Base-by-base conservation (phyloP, 2,888 invertebrate genomes). In the Ophioninae sp. region DNA sequence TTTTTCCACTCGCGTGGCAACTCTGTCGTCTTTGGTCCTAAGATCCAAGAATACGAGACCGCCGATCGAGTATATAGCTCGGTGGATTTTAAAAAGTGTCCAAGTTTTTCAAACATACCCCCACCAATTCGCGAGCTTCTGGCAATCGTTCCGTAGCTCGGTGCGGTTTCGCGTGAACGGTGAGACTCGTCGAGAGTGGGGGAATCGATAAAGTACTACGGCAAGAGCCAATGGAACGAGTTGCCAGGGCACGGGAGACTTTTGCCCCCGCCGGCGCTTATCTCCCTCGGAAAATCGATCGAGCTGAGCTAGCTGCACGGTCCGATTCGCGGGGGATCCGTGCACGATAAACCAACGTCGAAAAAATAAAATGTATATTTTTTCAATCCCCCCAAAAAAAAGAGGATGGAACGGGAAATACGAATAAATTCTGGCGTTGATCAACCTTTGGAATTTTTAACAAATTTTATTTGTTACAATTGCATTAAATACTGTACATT, bases 401-500 rank as follows among this genome's bases (percentile, higher is more conserved):
- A 10, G 6, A 3, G 50, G 17, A 17, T 5, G 13, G 17, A 3
- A 10, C 13, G 1, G 50, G 13, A 3, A 13, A 0, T 10, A 5
- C 3, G 50, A 50, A 17, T 0, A 13, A 17, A 17, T 17, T 6
- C 17, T 50, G 13, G 13, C 17, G 17, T 50, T 17, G 17, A 50
- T 13, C 6, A 0, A 67, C 79, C 61, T 44, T 59, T 57, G 21
- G 61, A 65, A 67, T 73, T 41, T 73, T 79, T 44, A 84, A 84
- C 81, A 84, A 84, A 84, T 85, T 85, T 85, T 84, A 86, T 85
- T 85, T 79, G 82, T 83, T 79, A 86, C 77, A 85, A 82, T 85
- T 83, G 81, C 84, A 86, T 89, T 89, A 88, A 89, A 89, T 90
- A 90, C 89, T 89, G 90, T 90, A 90, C 90, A 90, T 85, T 85